phyloP scores from a whole-genome alignment of 92 coral and sea anemone genomes.

The Scolanthus callimorphus region DNA sequence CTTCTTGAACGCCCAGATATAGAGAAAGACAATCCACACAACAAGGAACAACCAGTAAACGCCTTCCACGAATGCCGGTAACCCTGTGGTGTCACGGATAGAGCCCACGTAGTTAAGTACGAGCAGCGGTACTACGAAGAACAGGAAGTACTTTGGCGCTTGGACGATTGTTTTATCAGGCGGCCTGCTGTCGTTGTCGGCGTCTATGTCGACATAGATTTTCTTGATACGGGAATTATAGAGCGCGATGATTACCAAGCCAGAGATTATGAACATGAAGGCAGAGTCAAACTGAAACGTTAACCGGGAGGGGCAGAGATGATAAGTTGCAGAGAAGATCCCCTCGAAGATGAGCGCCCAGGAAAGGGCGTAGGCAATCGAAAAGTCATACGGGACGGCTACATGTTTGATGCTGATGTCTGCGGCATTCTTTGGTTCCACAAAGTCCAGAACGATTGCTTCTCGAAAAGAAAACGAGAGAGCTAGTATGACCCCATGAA shows the following conservation, averaged over 20 bases:
- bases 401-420: neutral
- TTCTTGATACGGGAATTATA: slow-evolving; percentile 67
- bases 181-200: slow-evolving; percentile 14
- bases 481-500: slow-evolving; percentile 75
- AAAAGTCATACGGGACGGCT: slow-evolving; percentile 63
- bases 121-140: slow-evolving; percentile 88
- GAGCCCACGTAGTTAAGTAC: slow-evolving; percentile 89
- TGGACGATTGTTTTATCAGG: slow-evolving; percentile 61
- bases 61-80: slow-evolving; percentile 61
- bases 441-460: slow-evolving; percentile 56
- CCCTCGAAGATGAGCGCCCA: slow-evolving; percentile 95
- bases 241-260: slow-evolving; percentile 77
- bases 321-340: slow-evolving; percentile 87
- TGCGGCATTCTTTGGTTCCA: neutral
- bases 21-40: slow-evolving; percentile 70
- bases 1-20: slow-evolving; percentile 71
- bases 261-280: slow-evolving; percentile 94
- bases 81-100: slow-evolving; percentile 76
- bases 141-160: slow-evolving; percentile 89
- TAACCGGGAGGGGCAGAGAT: slow-evolving; percentile 91
- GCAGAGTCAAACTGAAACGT: slow-evolving; percentile 99
- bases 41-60: slow-evolving; percentile 65
- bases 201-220: neutral
- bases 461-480: slow-evolving; percentile 82
- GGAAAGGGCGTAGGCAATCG: slow-evolving; percentile 83